Percentiles rank a stretch among this genome's conserved stretches.
phyloP scores from a whole-genome alignment of 1,140 invertebrate genomes.

The Drosophila kikkawai region DNA sequence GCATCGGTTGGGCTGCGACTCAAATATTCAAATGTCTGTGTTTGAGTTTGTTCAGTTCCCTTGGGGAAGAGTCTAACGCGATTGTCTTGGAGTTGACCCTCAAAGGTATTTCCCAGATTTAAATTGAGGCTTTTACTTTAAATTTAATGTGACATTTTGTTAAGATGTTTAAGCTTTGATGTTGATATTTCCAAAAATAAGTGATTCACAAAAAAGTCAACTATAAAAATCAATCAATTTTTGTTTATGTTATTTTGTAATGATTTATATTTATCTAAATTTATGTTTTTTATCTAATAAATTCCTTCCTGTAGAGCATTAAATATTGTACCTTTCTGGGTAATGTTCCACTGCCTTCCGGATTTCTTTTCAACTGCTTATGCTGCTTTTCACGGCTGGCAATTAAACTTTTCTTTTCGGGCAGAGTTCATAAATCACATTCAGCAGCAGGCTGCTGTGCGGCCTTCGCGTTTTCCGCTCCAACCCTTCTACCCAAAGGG shows the following conservation, averaged over 20 bases:
- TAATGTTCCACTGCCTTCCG: slow-evolving; percentile 11
- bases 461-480: slow-evolving; percentile 11
- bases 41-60: slow-evolving; percentile 39
- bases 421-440: slow-evolving; percentile 81
- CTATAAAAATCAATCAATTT: no score
- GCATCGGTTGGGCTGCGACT: slow-evolving; percentile 44
- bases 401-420: slow-evolving; percentile 81
- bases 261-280: background rate
- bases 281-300: background rate
- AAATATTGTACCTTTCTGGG: background rate
- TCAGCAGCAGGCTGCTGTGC: slow-evolving; percentile 63
- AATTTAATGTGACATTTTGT: slow-evolving; percentile 9
- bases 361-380: slow-evolving; percentile 61
- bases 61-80: slow-evolving; percentile 22
- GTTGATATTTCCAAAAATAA: background rate
- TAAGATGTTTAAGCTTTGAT: no score
- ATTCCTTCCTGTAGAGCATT: slow-evolving; percentile 20
- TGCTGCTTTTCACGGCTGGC: slow-evolving; percentile 80
- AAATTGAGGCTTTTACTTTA: background rate
- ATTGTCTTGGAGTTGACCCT: slow-evolving; percentile 11
- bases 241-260: background rate
- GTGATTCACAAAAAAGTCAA: background rate
- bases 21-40: slow-evolving; percentile 65
- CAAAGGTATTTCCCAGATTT: slow-evolving; percentile 9
- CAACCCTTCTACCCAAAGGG: background rate